These are phyloP conservation scores for Enoplosus armatus DNA, from an alignment of 2,797 vertebrate genomes.

Conservation along the genomic window DNA sequence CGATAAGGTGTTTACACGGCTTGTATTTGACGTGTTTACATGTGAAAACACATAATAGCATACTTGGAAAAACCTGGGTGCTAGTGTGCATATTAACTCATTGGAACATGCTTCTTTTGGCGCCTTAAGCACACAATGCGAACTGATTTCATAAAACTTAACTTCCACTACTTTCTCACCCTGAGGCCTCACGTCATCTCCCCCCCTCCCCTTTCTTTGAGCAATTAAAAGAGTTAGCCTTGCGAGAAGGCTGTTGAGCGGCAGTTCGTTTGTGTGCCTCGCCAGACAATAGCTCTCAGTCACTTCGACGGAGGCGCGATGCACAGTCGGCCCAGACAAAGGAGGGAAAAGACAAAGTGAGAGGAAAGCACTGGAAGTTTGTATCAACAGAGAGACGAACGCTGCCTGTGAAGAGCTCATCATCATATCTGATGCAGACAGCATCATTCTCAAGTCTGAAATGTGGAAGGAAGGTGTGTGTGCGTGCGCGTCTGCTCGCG, in stretches of 20 bases:
- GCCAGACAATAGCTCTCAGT: conserved; percentile 70
- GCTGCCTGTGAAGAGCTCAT: conserved; percentile 57
- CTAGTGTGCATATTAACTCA: background rate
- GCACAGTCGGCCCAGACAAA: conserved; percentile 64
- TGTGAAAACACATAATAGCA: background rate
- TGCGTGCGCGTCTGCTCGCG: background rate
- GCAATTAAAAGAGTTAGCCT: conserved; percentile 72
- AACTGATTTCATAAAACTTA: conserved; percentile 35
- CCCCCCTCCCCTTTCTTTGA: conserved; percentile 32
- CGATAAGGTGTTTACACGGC: background rate
- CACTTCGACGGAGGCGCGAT: conserved; percentile 42
- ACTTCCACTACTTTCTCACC: conserved; percentile 27
- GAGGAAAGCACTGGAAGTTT: conserved; percentile 63
- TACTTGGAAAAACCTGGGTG: background rate
- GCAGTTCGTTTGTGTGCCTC: conserved; percentile 40
- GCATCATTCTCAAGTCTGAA: conserved; percentile 56
- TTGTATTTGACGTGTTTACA: no score
- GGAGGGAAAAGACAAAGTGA: conserved; percentile 61
- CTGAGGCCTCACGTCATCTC: conserved; percentile 25
- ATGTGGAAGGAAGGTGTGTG: conserved; percentile 38
- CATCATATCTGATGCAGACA: conserved; percentile 83
- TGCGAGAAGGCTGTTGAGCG: conserved; percentile 59
- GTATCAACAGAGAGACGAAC: conserved; percentile 60
- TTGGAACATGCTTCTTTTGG: background rate
- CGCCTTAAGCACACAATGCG: background rate